phyloP scores from a whole-genome alignment of 1,140 invertebrate species.

The Habropoda laboriosa region DNA sequence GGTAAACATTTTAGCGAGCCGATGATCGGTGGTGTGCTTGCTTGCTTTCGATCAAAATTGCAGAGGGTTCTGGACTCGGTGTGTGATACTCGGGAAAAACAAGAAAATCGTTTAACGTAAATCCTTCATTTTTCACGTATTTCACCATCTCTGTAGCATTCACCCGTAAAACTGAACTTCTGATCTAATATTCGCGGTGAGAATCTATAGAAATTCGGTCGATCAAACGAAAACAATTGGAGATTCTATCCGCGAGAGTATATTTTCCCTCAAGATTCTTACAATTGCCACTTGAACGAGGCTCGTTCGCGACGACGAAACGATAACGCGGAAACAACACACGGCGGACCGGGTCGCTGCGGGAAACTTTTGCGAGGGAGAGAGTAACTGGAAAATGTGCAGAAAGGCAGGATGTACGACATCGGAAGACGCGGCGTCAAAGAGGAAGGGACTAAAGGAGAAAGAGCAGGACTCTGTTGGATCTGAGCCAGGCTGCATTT shows the following conservation, averaged over 20 bases:
- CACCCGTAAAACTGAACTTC: too few relatives aligned
- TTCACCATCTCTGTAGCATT: too few relatives aligned
- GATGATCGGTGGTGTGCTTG: slow-evolving; percentile 10
- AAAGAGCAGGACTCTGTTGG: slow-evolving; percentile 51
- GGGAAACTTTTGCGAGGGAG: slow-evolving; percentile 15
- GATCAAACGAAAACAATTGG: neutral
- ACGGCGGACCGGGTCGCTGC: neutral
- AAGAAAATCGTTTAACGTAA: neutral
- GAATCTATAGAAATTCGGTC: neutral
- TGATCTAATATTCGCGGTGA: too few relatives aligned
- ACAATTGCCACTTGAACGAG: neutral
- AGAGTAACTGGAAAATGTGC: slow-evolving; percentile 38
- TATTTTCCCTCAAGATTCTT: too few relatives aligned
- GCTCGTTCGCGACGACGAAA: neutral
- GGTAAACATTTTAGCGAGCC: slow-evolving; percentile 7
- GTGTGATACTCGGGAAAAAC: neutral
- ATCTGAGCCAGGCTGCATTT: slow-evolving; percentile 61
- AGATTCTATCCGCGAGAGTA: neutral
- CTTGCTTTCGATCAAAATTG: slow-evolving; percentile 2
- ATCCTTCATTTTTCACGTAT: too few relatives aligned
- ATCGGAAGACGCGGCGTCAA: slow-evolving; percentile 47
- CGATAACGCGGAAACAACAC: neutral
- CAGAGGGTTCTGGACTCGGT: neutral
- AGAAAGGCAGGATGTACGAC: slow-evolving; percentile 46
- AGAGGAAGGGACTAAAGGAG: slow-evolving; percentile 41